Evolutionary conservation across 2,113 vertebrate genomes (phyloP), one percentile per base, ranked within the genome.

Genomic region (Meriones unguiculatus): DNA sequence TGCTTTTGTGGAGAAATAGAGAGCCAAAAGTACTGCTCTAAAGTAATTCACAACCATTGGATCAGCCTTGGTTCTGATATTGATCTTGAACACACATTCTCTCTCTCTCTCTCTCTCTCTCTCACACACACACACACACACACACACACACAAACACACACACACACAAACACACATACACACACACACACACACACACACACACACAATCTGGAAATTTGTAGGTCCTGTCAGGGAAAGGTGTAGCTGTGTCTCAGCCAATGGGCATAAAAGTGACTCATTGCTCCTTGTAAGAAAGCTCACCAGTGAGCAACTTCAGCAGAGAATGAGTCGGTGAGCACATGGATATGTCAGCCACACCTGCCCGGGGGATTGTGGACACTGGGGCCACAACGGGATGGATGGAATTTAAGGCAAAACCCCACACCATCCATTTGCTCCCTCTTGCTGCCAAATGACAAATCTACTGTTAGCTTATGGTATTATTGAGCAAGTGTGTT

Each of bases 361-460:
- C 41, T 70, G 1, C 3, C 17, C 5, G 30, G 1, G 50, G 30
- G 5, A 0, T 8, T 78, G 38, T 81, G n/a, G 4, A 41, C 9
- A 15, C 50, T 92, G 17, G 6, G 38, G 4, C 24, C 0, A 0
- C 28, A 11, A 70, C 12, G 3, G 9, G 38, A 92, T 17, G 22
- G 28, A 67, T 69, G 38, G 3, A 78, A 1, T 65, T 93, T 52
- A 85, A 38, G 24, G 10, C 54, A 78, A 22, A 35, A 7, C 1
- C 88, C 12, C 67, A 25, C 13, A 30, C 41, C 17, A 67, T 41
- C 6, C 11, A 9, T 59, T 73, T 41, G 54, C 20, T 80, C 3
- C 32, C 5, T 64, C 46, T 88, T 9, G 32, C 32, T n/a, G 38
- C 2, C 73, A 14, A 62, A 15, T 62, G 18, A 5, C 85, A 81